Evolutionary conservation across 2,888 invertebrate species (phyloP), one percentile per base, ranked within the genome.

Genomic region (Tethea ocularis): DNA sequence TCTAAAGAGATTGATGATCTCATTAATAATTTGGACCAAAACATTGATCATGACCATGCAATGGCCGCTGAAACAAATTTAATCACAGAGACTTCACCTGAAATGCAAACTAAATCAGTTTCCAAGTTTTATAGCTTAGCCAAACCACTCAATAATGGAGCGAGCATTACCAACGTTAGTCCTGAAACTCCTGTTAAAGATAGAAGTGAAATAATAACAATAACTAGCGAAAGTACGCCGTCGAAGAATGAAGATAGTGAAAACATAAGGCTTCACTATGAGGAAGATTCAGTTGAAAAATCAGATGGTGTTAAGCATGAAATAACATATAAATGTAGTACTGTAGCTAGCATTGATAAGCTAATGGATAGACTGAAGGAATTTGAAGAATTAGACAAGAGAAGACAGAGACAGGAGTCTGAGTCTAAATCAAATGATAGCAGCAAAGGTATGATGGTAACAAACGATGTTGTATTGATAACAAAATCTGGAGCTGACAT

Each of bases 281-380:
- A 92, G 60, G 90, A 88, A 56, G 91, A 93, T 67, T 84, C 90
- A 0, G 80, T 78, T 22, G 92, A 93, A 54, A 90, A 89, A 64
- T 76, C 83, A 53, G 92, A 92, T 52, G 71, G 76, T 22, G 72
- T 76, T 8, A 87, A 86, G 66, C 84, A 80, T 61, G 91, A 89
- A 60, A 82, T 88, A 61, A 77, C 88, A 29, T 92, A 85, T 67
- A 91, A 89, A 68, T 84, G 84, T 62, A 86, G 79, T 41, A 75
- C 87, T 52, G 89, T 90, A 22, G 90, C 92, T 17, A 92, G 91
- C 68, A 93, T 93, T 72, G 93, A 93, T 64, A 93, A 92, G 67
- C 80, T 93, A 29, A 93, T 93, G 89, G 92, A 92, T 58, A 88
- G 93, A 72, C 82, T 93, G 56, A 93, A 92, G 75, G 91, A 88